These are phyloP conservation scores for Drosophila mettleri DNA, from an alignment of 2,888 invertebrate species.

Conservation along the genomic window DNA sequence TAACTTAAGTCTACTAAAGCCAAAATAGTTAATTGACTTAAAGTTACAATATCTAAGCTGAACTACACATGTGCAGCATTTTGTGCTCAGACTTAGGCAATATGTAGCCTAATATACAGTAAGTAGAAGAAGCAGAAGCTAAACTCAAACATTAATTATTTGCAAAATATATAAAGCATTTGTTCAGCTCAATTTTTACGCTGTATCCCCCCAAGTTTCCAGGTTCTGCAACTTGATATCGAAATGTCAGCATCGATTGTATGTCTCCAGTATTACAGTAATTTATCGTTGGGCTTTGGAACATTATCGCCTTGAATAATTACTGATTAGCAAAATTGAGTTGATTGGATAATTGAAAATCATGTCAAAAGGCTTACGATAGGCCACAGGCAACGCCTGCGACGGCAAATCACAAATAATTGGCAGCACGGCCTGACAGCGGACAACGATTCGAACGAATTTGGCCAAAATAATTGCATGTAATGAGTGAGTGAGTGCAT, in stretches of 20 bases:
- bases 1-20: too few species aligned
- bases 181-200: background rate
- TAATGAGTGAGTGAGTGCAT: background rate
- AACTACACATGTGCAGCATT: too few species aligned
- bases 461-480: constrained; percentile 9
- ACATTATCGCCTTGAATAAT: constrained; percentile 5
- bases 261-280: background rate
- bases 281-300: background rate
- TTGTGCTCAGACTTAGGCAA: too few species aligned
- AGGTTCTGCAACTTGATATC: background rate
- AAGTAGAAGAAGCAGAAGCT: too few species aligned
- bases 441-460: constrained; percentile 5
- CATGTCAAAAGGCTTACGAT: background rate
- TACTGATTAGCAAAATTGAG: background rate
- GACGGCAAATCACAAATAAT: constrained; percentile 4
- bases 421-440: background rate
- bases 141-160: too few species aligned
- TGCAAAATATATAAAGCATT: too few species aligned
- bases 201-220: too few species aligned
- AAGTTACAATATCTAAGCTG: too few species aligned
- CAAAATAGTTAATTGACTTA: too few species aligned
- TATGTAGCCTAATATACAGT: too few species aligned
- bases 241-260: background rate
- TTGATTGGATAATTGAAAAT: constrained; percentile 10
- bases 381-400: background rate